Evolutionary conservation across 2,888 invertebrate species (phyloP).

Genomic region (Saturnia japonica): DNA sequence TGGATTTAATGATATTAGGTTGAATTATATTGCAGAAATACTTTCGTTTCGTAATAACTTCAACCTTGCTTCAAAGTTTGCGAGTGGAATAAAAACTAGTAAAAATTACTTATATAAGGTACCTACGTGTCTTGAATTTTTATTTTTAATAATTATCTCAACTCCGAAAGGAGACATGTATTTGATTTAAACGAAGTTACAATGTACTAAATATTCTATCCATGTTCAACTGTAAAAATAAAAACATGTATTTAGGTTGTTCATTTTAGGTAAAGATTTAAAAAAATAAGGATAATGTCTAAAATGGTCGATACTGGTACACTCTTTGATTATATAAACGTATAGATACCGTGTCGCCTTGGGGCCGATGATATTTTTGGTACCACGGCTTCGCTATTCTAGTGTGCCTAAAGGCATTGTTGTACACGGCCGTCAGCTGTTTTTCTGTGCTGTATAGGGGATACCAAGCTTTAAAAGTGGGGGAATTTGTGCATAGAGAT

Average conservation of each 20-base stretch:
- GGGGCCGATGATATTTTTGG: too few species aligned
- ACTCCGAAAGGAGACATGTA: not conserved
- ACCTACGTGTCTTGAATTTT: conserved; percentile 7
- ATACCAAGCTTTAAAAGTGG: too few species aligned
- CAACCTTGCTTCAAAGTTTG: conserved; percentile 13
- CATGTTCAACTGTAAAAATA: not conserved
- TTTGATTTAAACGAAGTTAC: not conserved
- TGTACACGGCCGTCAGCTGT: too few species aligned
- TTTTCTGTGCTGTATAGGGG: too few species aligned
- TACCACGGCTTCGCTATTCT: too few species aligned
- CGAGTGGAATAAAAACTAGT: not conserved
- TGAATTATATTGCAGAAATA: conserved; percentile 42
- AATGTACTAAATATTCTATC: not conserved
- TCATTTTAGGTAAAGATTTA: not conserved
- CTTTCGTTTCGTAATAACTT: conserved; percentile 26
- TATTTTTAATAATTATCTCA: not conserved
- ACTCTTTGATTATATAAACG: too few species aligned
- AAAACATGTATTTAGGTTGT: not conserved
- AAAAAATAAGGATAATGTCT: not conserved
- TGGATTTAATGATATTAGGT: conserved; percentile 38
- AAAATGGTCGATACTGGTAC: not conserved
- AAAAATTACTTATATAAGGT: not conserved
- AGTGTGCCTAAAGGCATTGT: too few species aligned
- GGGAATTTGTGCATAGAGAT: too few species aligned
- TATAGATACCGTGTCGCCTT: too few species aligned